Evolutionary conservation across 1,140 invertebrate species (phyloP).

Genomic region (Drosophila setifemur): DNA sequence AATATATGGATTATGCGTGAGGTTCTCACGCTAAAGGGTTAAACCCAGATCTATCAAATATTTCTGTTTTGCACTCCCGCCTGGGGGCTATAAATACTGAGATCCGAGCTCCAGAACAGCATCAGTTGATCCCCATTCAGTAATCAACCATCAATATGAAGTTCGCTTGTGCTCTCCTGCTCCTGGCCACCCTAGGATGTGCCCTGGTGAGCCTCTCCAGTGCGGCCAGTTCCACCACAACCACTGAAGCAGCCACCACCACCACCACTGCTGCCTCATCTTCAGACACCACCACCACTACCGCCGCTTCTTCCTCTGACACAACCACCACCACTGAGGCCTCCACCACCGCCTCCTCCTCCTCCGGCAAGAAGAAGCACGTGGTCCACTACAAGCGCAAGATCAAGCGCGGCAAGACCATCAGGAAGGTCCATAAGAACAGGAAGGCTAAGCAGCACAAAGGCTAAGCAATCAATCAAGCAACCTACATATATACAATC

Average conservation of each 20-base stretch:
- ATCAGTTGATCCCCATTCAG: constrained; percentile 19
- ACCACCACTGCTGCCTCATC: background rate
- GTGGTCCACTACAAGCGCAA: background rate
- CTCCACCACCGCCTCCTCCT: background rate
- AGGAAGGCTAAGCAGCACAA: background rate
- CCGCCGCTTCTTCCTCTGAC: background rate
- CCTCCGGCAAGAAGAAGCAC: background rate
- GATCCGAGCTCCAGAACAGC: background rate
- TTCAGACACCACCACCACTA: constrained; percentile 11
- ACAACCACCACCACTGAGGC: constrained; percentile 5
- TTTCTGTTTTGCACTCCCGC: background rate
- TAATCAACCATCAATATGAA: constrained; percentile 4
- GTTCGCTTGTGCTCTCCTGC: background rate
- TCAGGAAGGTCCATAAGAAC: background rate
- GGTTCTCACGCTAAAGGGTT: background rate
- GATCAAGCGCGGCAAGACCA: background rate
- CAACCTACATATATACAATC: too few relatives aligned
- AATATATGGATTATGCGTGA: background rate
- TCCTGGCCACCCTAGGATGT: constrained; percentile 2
- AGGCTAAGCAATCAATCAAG: background rate
- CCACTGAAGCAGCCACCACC: background rate
- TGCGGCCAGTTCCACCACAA: background rate
- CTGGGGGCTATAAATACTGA: constrained; percentile 4
- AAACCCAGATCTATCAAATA: background rate
- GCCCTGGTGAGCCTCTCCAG: constrained; percentile 7